phyloP scores from a whole-genome alignment of 2,888 invertebrate species.

The Saturnia japonica region DNA sequence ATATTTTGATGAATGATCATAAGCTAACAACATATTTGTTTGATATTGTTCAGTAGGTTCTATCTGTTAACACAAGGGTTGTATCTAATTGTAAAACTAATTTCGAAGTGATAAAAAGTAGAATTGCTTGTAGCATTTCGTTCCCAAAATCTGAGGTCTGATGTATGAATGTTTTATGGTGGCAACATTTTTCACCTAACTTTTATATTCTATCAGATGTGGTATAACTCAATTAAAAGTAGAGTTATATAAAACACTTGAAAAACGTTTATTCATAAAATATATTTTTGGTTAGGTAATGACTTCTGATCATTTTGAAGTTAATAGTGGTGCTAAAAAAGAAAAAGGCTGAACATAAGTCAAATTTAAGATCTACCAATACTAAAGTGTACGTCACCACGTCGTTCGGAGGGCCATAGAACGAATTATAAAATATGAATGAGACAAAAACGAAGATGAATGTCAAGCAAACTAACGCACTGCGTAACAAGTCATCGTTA shows the following conservation, averaged over 20 bases:
- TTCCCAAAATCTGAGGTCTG: neutral
- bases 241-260: neutral
- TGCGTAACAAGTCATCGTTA: constrained; percentile 1
- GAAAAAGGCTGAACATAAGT: neutral
- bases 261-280: neutral
- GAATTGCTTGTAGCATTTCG: neutral
- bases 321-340: neutral
- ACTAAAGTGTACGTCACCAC: too few relatives aligned
- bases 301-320: neutral
- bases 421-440: neutral
- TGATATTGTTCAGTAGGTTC: too few relatives aligned
- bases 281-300: neutral
- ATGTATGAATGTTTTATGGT: neutral
- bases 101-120: neutral
- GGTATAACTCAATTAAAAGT: neutral
- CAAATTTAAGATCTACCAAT: neutral
- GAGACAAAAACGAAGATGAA: constrained; percentile 1
- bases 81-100: neutral
- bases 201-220: neutral
- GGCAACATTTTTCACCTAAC: neutral
- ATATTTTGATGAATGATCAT: neutral
- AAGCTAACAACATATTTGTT: neutral
- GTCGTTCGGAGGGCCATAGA: neutral
- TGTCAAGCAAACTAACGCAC: too few relatives aligned
- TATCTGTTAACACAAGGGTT: too few relatives aligned